Base-by-base conservation (phyloP, 2,888 invertebrate genomes). In the Pristionchus fissidentatus region DNA sequence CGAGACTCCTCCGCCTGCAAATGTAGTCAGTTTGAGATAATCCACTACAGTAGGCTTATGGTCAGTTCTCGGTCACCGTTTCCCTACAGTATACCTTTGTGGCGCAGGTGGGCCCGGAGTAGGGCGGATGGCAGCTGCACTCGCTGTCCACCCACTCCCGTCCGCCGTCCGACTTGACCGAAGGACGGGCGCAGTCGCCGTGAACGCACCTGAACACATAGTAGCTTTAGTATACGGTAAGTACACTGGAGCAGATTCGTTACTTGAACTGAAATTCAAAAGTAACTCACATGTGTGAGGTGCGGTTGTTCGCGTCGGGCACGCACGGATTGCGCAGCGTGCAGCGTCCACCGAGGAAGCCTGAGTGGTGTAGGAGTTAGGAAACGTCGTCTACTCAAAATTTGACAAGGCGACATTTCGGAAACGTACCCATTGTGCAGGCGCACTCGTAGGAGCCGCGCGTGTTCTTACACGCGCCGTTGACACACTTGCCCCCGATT, bases 391-490 rank as follows among this genome's bases (percentile, higher is more conserved):
- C 26, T 29, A 46, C 46, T n/a, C 26, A 8, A 75, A 46, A 75
- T 46, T 46, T 29, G 29, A 46, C 75, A 13, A 5, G 26, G 29
- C 29, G 0, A 5, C 43, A 7, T 46, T 29, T 29, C 8, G 43
- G 5, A 66, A 38, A 66, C 66, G 66, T 73, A 89, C 89, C 89
- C 62, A 84, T 75, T 32, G 83, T 75, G 85, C 90, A 90, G 52
- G 85, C 83, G 75, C 91, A 91, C 77, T 87, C 85, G 60, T 90
- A 91, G 0, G 88, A 87, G 0, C 91, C 91, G n/a, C 88, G 85
- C 19, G 88, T 86, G 82, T 91, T 91, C 1, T 87, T 86, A 75
- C 91, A 91, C 38, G 83, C 85, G 26, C 92, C 91, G 77, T 92
- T 87, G 26, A 91, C 75, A 80, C 92, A 91, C 43, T 85, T 87